Evolutionary conservation across 1,140 invertebrate genomes (phyloP).

Genomic region (Mylabris phalerata): DNA sequence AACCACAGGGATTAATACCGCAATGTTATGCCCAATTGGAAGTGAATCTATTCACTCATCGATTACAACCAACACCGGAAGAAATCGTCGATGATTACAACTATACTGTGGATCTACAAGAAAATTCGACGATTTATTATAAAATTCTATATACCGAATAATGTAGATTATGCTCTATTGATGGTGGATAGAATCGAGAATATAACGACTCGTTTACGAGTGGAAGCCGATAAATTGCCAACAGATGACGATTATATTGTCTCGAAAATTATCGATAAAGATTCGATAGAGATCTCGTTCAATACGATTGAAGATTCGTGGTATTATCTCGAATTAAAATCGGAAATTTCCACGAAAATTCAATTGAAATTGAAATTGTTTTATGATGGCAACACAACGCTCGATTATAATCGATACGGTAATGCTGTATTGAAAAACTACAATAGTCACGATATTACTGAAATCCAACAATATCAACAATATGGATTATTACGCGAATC

Average conservation of each 20-base stretch:
- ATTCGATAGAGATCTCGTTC: constrained; percentile 41
- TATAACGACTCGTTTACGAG: neutral
- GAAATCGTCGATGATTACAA: constrained; percentile 19
- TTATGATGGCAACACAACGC: constrained; percentile 3
- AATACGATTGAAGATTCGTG: constrained; percentile 45
- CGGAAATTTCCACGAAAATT: constrained; percentile 17
- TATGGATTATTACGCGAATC: constrained; percentile 56
- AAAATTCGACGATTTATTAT: constrained; percentile 29
- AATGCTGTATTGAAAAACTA: constrained; percentile 19
- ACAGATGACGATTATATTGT: constrained; percentile 7
- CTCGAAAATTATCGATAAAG: neutral
- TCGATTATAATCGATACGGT: neutral
- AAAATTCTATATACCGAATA: constrained; percentile 43
- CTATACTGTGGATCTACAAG: constrained; percentile 8
- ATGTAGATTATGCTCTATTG: constrained; percentile 33
- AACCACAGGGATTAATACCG: constrained; percentile 55
- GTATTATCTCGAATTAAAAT: constrained; percentile 51
- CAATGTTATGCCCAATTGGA: constrained; percentile 29
- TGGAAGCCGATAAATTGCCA: neutral
- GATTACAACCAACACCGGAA: constrained; percentile 10
- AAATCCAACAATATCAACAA: constrained; percentile 25
- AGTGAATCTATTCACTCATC: constrained; percentile 20
- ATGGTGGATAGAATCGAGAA: neutral
- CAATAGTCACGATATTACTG: constrained; percentile 20
- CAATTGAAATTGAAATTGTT: constrained; percentile 20